Evolutionary conservation across 2,888 invertebrate genomes (phyloP), one percentile per base, ranked within the genome.

Genomic region (Kuschelorhynchus macadamiae): DNA sequence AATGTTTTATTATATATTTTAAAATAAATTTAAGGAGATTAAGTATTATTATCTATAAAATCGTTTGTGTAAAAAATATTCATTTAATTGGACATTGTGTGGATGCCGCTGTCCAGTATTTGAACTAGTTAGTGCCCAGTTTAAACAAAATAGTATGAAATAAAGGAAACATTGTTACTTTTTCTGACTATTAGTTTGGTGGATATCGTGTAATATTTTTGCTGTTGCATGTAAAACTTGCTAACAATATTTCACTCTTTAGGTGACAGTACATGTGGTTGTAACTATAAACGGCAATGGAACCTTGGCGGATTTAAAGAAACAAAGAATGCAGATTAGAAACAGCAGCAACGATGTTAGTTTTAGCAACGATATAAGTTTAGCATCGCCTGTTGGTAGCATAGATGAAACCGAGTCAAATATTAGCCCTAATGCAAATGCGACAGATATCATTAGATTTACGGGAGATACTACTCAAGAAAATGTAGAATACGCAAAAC

Each of bases 241-340:
- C n/a, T n/a, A n/a, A n/a, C n/a, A n/a, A 17, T 7, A 16, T 18
- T 18, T 46, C 42, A 1, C 17, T 57, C n/a, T 64, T 32, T 62
- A 81, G 77, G 83, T 83, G 62, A 84, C 83, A 9, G 83, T 83
- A 25, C 83, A 84, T 72, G 90, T 90, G 68, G 89, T 90, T 66
- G 93, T 93, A 85, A 90, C 93, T 86, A 95, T 94, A 81, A 91
- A 91, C 82, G 90, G 91, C 77, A 84, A 83, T 73, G 89, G 89
- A 83, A 96, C 96, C 53, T 87, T 97, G 76, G 92, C 96, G 57
- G 96, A 97, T 84, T 86, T 97, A 82, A 97, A 97, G 86, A 96
- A 96, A 83, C 95, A 96, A 81, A 88, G 97, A 72, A 90, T 94
- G 71, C 93, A 93, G 78, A 93, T 92, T 76, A 87, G 94, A 76